A percentile compares a stretch with the other conserved stretches of the same genome.
These are phyloP conservation scores for Felis catus DNA, from an alignment of 2,113 vertebrate genomes.

Conservation along the genomic window F.catus_Fca126_mat1.0 CM031418.1:48344501-48345000, in stretches of 20 bases:
- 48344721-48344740: slow-evolving; percentile 90
- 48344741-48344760: slow-evolving; percentile 94
- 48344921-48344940: neutral
- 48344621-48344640: slow-evolving; percentile 91
- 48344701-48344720: slow-evolving; percentile 89
- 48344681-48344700: slow-evolving; percentile 87
- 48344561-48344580: slow-evolving; percentile 80
- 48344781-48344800: neutral
- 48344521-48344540: slow-evolving; percentile 47
- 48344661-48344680: slow-evolving; percentile 93
- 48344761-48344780: slow-evolving; percentile 89
- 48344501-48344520: slow-evolving; percentile 38
- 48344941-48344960: neutral
- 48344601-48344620: slow-evolving; percentile 88
- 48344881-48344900: neutral
- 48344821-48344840: neutral
- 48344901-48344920: neutral
- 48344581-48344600: slow-evolving; percentile 96
- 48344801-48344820: neutral
- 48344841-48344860: neutral
- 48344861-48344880: neutral
- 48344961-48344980: neutral
- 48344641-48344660: slow-evolving; percentile 95
- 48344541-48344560: slow-evolving; percentile 50
- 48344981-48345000: neutral